These are phyloP conservation scores for Pollachius pollachius DNA, from an alignment of 2,113 vertebrate species.

Conservation along the genomic window DNA sequence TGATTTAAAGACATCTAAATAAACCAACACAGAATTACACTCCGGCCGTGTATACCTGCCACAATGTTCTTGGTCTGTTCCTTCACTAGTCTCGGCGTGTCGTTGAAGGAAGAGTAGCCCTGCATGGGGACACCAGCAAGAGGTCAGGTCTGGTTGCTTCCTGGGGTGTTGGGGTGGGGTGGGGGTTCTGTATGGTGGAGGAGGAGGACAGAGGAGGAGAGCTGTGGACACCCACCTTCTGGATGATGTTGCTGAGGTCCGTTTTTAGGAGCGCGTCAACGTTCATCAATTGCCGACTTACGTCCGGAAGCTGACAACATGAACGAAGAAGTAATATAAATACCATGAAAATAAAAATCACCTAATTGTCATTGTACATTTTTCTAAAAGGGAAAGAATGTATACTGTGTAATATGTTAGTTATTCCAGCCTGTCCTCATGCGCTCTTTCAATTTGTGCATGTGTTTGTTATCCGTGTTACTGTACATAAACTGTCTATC, in stretches of 20 bases:
- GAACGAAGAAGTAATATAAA: neutral
- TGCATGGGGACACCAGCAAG: slow-evolving; percentile 52
- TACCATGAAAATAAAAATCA: neutral
- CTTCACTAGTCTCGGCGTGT: slow-evolving; percentile 81
- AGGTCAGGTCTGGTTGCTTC: no score
- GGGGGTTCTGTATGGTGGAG: neutral
- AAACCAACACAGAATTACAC: neutral
- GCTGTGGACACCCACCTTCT: slow-evolving; percentile 74
- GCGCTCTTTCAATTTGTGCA: no score
- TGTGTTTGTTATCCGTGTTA: no score
- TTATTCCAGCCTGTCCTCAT: no score
- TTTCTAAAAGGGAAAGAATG: neutral
- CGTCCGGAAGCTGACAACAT: slow-evolving; percentile 75
- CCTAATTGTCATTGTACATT: neutral
- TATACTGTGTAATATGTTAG: neutral
- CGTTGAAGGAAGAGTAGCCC: slow-evolving; percentile 87
- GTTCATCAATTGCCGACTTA: slow-evolving; percentile 73
- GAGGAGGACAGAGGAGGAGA: neutral
- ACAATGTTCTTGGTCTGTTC: slow-evolving; percentile 81
- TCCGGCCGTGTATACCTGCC: slow-evolving; percentile 69
- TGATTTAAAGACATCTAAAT: neutral
- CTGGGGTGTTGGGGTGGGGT: neutral
- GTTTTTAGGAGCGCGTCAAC: slow-evolving; percentile 79
- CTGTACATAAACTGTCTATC: no score
- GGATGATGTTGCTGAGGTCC: slow-evolving; percentile 83